Percentiles rank a stretch among this genome's conserved stretches.
Evolutionary conservation across 1,140 invertebrate genomes (phyloP).

Genomic region (Leptinotarsa undecemlineata): DNA sequence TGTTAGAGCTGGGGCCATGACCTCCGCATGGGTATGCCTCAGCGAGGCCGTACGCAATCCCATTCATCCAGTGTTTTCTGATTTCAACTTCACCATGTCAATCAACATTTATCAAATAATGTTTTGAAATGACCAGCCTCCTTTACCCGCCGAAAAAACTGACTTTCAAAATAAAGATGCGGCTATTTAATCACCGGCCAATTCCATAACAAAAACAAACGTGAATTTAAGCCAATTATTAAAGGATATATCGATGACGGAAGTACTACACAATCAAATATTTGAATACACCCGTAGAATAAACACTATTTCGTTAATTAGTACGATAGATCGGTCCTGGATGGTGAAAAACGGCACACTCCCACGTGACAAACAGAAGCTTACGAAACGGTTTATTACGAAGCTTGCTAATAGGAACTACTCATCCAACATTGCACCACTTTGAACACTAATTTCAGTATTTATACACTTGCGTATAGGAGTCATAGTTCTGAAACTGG

Average conservation of each 20-base stretch:
- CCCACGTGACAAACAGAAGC: constrained; percentile 50
- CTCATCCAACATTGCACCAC: constrained; percentile 52
- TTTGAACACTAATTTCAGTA: constrained; percentile 43
- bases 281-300: neutral
- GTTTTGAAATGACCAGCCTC: constrained; percentile 19
- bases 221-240: constrained; percentile 6
- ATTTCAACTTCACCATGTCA: constrained; percentile 37
- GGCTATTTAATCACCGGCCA: constrained; percentile 41
- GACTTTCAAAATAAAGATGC: neutral
- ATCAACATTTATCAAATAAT: constrained; percentile 33
- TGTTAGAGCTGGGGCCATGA: constrained; percentile 75
- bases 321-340: constrained; percentile 11
- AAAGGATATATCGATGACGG: neutral
- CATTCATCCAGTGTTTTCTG: constrained; percentile 62
- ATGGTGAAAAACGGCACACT: constrained; percentile 45
- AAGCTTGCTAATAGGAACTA: constrained; percentile 45
- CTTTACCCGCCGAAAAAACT: constrained; percentile 1
- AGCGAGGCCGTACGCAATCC: constrained; percentile 62
- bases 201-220: constrained; percentile 42
- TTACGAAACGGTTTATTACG: constrained; percentile 40
- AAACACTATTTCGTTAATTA: constrained; percentile 22
- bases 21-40: constrained; percentile 66
- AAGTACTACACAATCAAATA: neutral
- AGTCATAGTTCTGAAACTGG: constrained; percentile 10
- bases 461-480: constrained; percentile 20